Evolutionary conservation across 2,888 invertebrate genomes (phyloP), one percentile per base, ranked within the genome.

Genomic region (Ditula angustiorana): DNA sequence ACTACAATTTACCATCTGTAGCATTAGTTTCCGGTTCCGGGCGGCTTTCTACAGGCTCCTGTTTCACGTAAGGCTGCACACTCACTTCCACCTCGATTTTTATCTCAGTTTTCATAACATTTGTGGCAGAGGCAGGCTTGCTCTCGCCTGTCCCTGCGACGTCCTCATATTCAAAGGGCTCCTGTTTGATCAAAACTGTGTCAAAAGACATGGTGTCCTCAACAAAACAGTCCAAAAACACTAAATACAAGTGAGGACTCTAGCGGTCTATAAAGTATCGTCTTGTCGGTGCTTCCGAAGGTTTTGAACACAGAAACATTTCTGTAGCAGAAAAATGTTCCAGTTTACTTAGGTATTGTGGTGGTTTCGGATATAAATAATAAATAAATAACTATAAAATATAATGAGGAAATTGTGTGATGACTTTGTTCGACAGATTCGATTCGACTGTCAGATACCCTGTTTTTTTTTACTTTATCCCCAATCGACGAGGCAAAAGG

Each of bases 121-220:
- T 55, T 13, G 16, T 23, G n/a, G 10, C 8, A 3, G 37, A 11
- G 13, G 2, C 13, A 4, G 35, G 5, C 13, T 10, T 24, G n/a
- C 11, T n/a, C n/a, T 24, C 37, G 5, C 2, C 28, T 2, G 41
- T 19, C 28, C 0, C 41, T 5, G 21, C 4, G 13, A 1, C 19
- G 2, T 53, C 53, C n/a, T 13, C 53, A 10, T 35, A 35, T 1
- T 41, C 41, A 5, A 41, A 28, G 1, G 28, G 55, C 41, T 56
- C 56, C 28, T n/a, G 7, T 5, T 56, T 56, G 10, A 56, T 44
- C n/a, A 56, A 19, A 2, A 56, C 41, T 0, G 56, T 28, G 41
- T 56, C 44, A 1, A 56, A 56, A 41, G 56, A 28, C 56, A 56
- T 56, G 8, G 5, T 44, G 3, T 19, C 19, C 19, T 49, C 11